These are phyloP conservation scores for Manduca sexta DNA, from an alignment of 1,140 invertebrate species.

Conservation along the genomic window DNA sequence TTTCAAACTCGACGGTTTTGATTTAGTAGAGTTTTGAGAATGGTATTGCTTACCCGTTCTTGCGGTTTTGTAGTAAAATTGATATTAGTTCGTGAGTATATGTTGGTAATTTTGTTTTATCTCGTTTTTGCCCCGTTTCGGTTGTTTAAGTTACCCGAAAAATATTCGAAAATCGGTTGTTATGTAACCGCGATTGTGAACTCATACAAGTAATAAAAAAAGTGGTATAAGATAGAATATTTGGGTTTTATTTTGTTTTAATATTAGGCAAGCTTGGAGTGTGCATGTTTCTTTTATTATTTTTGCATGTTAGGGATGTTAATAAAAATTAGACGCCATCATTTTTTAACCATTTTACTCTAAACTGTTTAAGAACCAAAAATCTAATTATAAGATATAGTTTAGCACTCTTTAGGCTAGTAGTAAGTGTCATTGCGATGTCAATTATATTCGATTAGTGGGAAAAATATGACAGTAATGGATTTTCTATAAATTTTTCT, in stretches of 20 bases:
- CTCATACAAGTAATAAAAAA: slow-evolving; percentile 47
- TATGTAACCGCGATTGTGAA: slow-evolving; percentile 35
- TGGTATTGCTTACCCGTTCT: slow-evolving; percentile 33
- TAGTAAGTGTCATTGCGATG: slow-evolving; percentile 70
- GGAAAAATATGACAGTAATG: slow-evolving; percentile 48
- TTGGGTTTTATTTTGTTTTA: slow-evolving; percentile 43
- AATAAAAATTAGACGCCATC: slow-evolving; percentile 20
- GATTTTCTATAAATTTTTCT: slow-evolving; percentile 63
- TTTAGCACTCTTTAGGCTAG: slow-evolving; percentile 65
- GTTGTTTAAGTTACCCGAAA: neutral
- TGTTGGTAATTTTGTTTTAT: slow-evolving; percentile 16
- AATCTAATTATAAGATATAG: slow-evolving; percentile 56
- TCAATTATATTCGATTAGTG: slow-evolving; percentile 72
- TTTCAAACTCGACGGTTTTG: slow-evolving; percentile 30
- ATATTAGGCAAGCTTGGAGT: slow-evolving; percentile 27
- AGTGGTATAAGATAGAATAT: slow-evolving; percentile 31
- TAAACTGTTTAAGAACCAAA: slow-evolving; percentile 41
- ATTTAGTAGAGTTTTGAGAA: slow-evolving; percentile 24
- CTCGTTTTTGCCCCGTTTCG: neutral
- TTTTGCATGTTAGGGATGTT: slow-evolving; percentile 31
- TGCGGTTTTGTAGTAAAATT: slow-evolving; percentile 29
- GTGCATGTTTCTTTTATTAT: slow-evolving; percentile 43
- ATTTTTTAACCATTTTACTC: neutral
- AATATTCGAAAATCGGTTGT: slow-evolving; percentile 17
- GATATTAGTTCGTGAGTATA: slow-evolving; percentile 35